These are phyloP conservation scores for Catostomus latipinnis DNA, from an alignment of 2,797 vertebrate genomes.

Conservation along the genomic window DNA sequence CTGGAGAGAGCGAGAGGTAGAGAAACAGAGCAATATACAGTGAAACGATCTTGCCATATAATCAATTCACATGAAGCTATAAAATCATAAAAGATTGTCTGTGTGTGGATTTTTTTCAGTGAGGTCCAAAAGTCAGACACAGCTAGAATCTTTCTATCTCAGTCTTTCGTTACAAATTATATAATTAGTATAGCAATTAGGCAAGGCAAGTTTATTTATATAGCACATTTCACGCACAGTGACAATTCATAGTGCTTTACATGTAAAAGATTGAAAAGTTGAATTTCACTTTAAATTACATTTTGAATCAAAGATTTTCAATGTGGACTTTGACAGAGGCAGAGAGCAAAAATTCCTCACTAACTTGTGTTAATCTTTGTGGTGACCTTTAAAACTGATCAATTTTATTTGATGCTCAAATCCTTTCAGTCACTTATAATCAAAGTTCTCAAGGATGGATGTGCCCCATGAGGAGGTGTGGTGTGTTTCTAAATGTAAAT, in stretches of 20 bases:
- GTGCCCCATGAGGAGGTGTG: neutral
- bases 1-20: neutral
- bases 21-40: slow-evolving; percentile 2
- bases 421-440: slow-evolving; percentile 7
- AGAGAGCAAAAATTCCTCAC: slow-evolving; percentile 60
- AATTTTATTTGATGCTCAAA: slow-evolving; percentile 50
- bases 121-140: too few species aligned
- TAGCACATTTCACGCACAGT: too few species aligned
- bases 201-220: too few species aligned
- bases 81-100: neutral
- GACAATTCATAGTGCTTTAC: too few species aligned
- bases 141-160: too few species aligned
- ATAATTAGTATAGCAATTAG: too few species aligned
- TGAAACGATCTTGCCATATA: slow-evolving; percentile 3
- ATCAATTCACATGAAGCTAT: neutral
- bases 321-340: neutral
- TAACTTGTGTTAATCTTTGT: slow-evolving; percentile 57
- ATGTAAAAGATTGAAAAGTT: too few species aligned
- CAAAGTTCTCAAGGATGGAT: slow-evolving; percentile 12
- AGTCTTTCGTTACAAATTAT: too few species aligned
- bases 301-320: too few species aligned
- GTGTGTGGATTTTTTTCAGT: neutral
- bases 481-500: slow-evolving; percentile 3
- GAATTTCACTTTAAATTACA: too few species aligned
- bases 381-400: slow-evolving; percentile 66